Evolutionary conservation across 1,140 invertebrate genomes (phyloP).

Genomic region (Neodiprion fabricii): DNA sequence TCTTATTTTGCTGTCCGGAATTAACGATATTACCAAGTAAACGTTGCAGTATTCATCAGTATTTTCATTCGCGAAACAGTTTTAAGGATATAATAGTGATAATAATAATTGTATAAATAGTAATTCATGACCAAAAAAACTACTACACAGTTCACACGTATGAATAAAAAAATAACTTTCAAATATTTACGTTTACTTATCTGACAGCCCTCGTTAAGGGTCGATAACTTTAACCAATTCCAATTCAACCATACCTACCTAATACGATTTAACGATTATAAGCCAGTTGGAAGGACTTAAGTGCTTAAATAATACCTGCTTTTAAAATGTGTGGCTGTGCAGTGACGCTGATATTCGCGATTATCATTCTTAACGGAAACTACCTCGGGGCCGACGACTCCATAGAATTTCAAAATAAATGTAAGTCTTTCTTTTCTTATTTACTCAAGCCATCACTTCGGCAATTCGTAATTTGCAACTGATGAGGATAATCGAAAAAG

Average conservation of each 20-base stretch:
- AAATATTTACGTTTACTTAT: background rate
- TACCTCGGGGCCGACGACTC: background rate
- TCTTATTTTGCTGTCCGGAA: background rate
- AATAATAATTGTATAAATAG: background rate
- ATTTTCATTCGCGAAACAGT: background rate
- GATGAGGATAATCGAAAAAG: too few relatives aligned
- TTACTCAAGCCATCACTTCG: background rate
- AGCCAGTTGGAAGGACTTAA: background rate
- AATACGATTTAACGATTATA: background rate
- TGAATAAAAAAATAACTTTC: background rate
- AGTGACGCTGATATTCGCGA: background rate
- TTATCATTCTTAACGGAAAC: background rate
- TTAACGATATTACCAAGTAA: constrained; percentile 5
- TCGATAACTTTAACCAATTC: background rate
- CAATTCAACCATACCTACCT: too few relatives aligned
- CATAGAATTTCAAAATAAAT: background rate
- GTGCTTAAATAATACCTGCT: background rate
- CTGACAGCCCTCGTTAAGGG: background rate
- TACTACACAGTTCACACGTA: background rate
- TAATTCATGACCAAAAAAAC: background rate
- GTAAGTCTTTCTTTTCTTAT: background rate
- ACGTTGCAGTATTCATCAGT: background rate
- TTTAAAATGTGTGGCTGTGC: background rate
- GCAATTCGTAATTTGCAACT: too few relatives aligned
- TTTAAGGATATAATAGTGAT: too few relatives aligned